Evolutionary conservation across 2,888 invertebrate species (phyloP).

Genomic region (Rapana venosa): DNA sequence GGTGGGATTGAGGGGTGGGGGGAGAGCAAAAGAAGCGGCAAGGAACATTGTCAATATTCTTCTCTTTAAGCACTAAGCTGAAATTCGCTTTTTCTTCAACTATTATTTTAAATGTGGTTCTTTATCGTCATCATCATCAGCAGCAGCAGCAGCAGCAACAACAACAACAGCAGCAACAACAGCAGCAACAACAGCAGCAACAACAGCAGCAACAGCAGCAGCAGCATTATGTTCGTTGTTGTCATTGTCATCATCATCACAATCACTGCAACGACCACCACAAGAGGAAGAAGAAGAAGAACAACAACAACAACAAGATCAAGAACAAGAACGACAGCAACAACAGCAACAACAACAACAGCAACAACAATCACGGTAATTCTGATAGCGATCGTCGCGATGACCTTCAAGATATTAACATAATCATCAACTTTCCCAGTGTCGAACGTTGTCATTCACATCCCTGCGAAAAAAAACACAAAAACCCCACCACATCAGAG

Average conservation of each 20-base stretch:
- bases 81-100: too few relatives aligned
- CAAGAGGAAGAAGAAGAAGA: background rate
- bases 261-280: background rate
- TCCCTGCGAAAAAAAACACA: too few relatives aligned
- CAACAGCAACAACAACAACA: background rate
- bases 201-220: background rate
- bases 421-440: too few relatives aligned
- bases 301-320: background rate
- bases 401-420: too few relatives aligned
- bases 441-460: too few relatives aligned
- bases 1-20: too few relatives aligned
- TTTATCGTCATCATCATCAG: background rate
- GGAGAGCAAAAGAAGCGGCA: too few relatives aligned
- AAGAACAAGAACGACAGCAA: background rate
- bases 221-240: background rate
- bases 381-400: too few relatives aligned
- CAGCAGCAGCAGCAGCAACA: background rate
- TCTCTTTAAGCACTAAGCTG: too few relatives aligned
- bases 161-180: background rate
- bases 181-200: background rate
- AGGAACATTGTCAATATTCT: too few relatives aligned
- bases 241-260: background rate
- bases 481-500: too few relatives aligned
- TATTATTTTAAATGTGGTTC: too few relatives aligned
- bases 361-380: background rate